A percentile compares a stretch with the other conserved stretches of the same genome.
phyloP scores from a whole-genome alignment of 2,113 vertebrate species.

The Larimichthys polyactis region DNA sequence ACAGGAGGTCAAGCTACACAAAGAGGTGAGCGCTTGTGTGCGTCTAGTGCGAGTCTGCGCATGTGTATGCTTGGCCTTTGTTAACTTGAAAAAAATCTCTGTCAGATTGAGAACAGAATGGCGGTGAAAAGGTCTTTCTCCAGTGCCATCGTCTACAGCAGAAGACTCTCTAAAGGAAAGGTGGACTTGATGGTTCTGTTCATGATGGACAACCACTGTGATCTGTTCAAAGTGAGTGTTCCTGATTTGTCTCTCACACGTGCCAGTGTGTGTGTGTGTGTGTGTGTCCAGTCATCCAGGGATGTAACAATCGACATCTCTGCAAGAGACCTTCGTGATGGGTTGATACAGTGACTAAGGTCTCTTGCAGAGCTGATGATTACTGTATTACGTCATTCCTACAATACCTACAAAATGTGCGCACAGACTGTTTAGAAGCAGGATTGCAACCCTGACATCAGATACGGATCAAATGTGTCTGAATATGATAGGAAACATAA shows the following conservation, averaged over 20 bases:
- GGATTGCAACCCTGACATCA: not conserved
- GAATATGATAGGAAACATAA: not conserved
- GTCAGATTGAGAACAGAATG: slow-evolving; percentile 95
- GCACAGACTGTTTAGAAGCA: slow-evolving; percentile 15
- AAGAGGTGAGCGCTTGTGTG: slow-evolving; percentile 85
- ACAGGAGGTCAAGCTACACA: slow-evolving; percentile 90
- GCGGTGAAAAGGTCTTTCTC: slow-evolving; percentile 95
- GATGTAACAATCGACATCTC: not conserved
- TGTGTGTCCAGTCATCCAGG: not conserved
- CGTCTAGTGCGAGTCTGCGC: not conserved
- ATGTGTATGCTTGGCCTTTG: not conserved
- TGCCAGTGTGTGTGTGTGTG: not conserved
- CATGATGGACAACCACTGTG: slow-evolving; percentile 94
- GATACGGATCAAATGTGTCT: not conserved
- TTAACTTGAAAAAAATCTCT: slow-evolving; percentile 17
- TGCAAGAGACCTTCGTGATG: not conserved
- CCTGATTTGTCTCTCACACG: not conserved
- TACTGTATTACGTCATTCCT: not conserved
- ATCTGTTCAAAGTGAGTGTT: slow-evolving; percentile 93
- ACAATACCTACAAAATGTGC: slow-evolving; percentile 4
- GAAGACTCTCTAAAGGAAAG: slow-evolving; percentile 93
- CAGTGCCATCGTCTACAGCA: slow-evolving; percentile 91
- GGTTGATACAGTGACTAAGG: not conserved
- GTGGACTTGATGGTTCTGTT: slow-evolving; percentile 96
- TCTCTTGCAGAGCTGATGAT: not conserved